Base-by-base conservation (phyloP, 1,140 invertebrate species). In the Pinna nobilis region DNA sequence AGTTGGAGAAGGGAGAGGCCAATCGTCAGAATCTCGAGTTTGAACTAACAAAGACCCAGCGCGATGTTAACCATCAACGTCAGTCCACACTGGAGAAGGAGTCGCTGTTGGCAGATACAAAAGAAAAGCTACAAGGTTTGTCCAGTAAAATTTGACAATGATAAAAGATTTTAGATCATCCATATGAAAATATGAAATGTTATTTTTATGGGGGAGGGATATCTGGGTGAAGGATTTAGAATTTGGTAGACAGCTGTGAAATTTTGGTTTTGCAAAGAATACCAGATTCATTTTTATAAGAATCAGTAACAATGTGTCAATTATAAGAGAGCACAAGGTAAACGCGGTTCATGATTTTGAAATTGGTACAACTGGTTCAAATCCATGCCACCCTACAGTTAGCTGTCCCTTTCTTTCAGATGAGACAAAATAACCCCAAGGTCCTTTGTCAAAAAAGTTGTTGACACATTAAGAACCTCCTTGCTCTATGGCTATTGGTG, bases 1-100 rank as follows among this genome's bases (percentile, higher is more conserved):
- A 84, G 47, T 32, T 86, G 2, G 85, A 86, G 74, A 84, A 84
- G 71, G 79, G 78, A 9, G 82, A 83, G 55, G 85, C 82, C 13
- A 66, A 51, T 3, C 67, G 81, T 15, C 84, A 86, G 49, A 83
- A 80, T 60, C 37, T 84, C n/a, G 85, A 85, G 67, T 85, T 78
- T 81, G 84, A 86, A 70, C 55, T 86, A 61, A 79, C 83, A 37
- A 82, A 82, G 57, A 63, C 71, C 7, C 77, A 75, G 39, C 57
- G 79, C 33, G 81, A 86, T 33, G n/a, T 80, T 2, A 77, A 70
- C 37, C 77, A 82, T 28, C 73, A 80, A 32, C 81, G 74, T 59
- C 78, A 81, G 25, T 49, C 60, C 5, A 44, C 51, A 18, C 41
- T 60, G 33, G 77, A 85, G 32, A 81, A 73, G 57, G 80, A 83